Percentiles rank a stretch among this genome's conserved stretches.
Evolutionary conservation across 1,140 invertebrate species (phyloP).

Genomic region (Melanaphis sacchari): DNA sequence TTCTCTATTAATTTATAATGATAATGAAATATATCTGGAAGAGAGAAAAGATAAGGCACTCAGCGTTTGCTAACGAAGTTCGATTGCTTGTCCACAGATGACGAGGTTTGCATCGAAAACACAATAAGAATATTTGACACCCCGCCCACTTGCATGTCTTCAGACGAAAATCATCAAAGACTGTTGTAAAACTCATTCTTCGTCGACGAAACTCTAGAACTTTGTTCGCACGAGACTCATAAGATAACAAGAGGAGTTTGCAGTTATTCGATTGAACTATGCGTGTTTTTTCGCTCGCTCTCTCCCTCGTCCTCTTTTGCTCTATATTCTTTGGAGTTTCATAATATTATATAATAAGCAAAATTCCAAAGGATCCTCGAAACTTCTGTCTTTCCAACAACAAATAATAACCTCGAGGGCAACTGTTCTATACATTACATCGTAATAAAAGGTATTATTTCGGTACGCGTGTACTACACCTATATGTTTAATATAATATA

Average conservation of each 20-base stretch:
- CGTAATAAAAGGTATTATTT: slow-evolving; percentile 4
- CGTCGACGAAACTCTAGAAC: background rate
- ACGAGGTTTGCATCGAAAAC: background rate
- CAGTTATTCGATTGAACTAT: slow-evolving; percentile 6
- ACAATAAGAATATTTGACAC: background rate
- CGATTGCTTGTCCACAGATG: background rate
- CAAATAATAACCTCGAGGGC: background rate
- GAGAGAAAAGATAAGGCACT: background rate
- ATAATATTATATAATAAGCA: background rate
- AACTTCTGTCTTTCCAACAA: background rate
- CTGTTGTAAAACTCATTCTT: background rate
- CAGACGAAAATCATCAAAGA: background rate
- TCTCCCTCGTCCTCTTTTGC: background rate
- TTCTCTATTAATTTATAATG: background rate
- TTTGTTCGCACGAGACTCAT: background rate
- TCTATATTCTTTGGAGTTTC: background rate
- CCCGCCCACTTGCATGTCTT: background rate
- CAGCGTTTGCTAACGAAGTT: background rate
- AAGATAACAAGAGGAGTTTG: background rate
- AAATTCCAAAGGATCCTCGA: background rate
- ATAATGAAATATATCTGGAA: background rate
- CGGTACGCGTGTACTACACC: background rate
- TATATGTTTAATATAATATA: background rate
- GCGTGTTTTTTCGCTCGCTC: background rate
- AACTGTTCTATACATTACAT: background rate